Base-by-base conservation (phyloP, 37 sponge, comb jelly and placozoan species). In the Cladorhizidae sp. region DNA sequence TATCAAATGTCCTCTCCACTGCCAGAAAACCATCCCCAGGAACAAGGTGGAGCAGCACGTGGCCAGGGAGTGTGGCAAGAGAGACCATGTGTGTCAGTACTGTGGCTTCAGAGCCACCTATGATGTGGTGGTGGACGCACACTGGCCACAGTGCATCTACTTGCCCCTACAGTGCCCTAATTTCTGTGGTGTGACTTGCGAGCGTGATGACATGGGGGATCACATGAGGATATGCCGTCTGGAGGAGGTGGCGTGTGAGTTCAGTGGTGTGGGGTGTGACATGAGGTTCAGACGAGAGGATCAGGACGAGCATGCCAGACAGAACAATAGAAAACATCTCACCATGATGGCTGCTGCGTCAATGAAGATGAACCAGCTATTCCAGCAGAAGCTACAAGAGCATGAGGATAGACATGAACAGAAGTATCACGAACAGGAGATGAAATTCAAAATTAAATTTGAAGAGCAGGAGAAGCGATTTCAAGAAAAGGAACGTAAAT, bases 211-310 rank as follows among this genome's bases (percentile, higher is more conserved):
- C n/a, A n/a, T n/a, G n/a, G n/a, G n/a, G n/a, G n/a, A n/a, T n/a
- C 86, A 85, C 49, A 56, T 61, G 32, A 62, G 70, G 35, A 64
- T 38, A 31, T 85, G 86, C 35, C 63, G 54, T 11, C 64, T 71
- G 63, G 52, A 69, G 14, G 39, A 72, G 9, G 74, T 85, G n/a
- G 72, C 70, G n/a, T n/a, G n/a, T n/a, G n/a, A n/a, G n/a, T n/a
- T n/a, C n/a, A n/a, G n/a, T n/a, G n/a, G n/a, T n/a, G n/a, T n/a
- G n/a, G n/a, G n/a, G n/a, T n/a, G n/a, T n/a, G n/a, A n/a, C n/a
- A n/a, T n/a, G n/a, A n/a, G n/a, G n/a, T n/a, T n/a, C n/a, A n/a
- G n/a, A n/a, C n/a, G n/a, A n/a, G n/a, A n/a, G n/a, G n/a, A n/a
- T 3, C 17, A 31, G 35, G 67, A 65, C 5, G 67, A 65, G 32